Percentiles rank a stretch among this genome's conserved stretches.
Evolutionary conservation across 1,140 invertebrate species (phyloP).

Genomic region (Pseudoatta argentina): DNA sequence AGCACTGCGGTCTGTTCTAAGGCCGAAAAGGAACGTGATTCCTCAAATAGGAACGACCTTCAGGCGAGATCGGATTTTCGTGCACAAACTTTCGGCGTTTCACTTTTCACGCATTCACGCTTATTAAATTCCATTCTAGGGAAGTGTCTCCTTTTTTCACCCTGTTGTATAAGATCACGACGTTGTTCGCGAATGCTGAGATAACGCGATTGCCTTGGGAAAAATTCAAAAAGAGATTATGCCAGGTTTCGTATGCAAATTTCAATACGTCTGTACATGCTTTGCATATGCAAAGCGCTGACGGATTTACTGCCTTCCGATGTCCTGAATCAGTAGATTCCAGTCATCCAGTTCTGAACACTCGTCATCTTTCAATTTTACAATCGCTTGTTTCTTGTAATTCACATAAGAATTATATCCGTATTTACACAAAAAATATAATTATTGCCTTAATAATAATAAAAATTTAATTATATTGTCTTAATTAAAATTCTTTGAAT

Average conservation of each 20-base stretch:
- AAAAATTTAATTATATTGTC: too few relatives aligned
- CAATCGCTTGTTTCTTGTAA: too few relatives aligned
- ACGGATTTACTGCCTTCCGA: conserved; percentile 18
- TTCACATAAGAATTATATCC: background rate
- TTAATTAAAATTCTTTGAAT: too few relatives aligned
- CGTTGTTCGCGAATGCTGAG: background rate
- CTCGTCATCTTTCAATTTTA: background rate
- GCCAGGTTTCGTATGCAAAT: background rate
- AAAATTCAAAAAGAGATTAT: conserved; percentile 5
- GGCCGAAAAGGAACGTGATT: conserved; percentile 41
- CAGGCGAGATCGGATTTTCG: conserved; percentile 60
- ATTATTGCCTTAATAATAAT: background rate
- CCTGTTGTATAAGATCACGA: conserved; percentile 29
- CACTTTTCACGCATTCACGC: conserved; percentile 36
- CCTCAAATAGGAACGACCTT: conserved; percentile 47
- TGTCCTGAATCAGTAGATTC: conserved; percentile 5
- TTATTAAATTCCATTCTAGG: conserved; percentile 26
- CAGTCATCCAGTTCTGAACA: background rate
- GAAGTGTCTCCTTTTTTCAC: background rate
- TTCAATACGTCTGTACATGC: conserved; percentile 19
- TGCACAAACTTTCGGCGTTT: conserved; percentile 57
- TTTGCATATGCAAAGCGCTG: conserved; percentile 50
- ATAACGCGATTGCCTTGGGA: conserved; percentile 1
- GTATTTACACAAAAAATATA: too few relatives aligned
- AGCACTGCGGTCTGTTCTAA: conserved; percentile 22